Evolutionary conservation across 2,888 invertebrate species (phyloP), one percentile per base, ranked within the genome.

Genomic region (Dorcus parallelipipedus): DNA sequence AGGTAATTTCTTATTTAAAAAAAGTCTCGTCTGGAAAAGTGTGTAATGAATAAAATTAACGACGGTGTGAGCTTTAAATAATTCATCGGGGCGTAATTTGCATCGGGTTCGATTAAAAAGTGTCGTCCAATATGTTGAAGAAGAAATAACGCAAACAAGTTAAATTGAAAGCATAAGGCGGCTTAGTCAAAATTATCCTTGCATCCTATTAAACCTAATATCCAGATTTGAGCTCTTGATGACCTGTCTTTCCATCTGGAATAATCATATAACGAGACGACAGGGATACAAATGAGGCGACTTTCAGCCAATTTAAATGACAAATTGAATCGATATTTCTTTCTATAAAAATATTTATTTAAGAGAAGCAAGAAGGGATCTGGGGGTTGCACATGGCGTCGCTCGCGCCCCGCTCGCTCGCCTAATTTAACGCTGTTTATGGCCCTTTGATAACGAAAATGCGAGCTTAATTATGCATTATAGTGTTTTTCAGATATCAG

Each of bases 271-370:
- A 76, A 78, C 75, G 72, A 76, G 77, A 73, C 73, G 78, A 77
- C 76, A 77, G 75, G 72, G 71, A 73, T 76, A 78, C 72, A 77
- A 78, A 78, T 77, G 77, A 74, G 75, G 73, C 72, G 76, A 76
- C 76, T 77, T 76, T 71, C 71, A 74, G 76, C 78, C 77, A 78
- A 78, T 78, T 78, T 78, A 76, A 76, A 75, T 78, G 78, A 78
- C 71, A 76, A 77, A 78, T 77, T 76, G 77, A 70, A 75, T 75
- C 77, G 73, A 78, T 78, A 77, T 78, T 78, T 78, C 78, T 76
- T 78, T 75, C 75, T 76, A 75, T 77, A 76, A 77, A 78, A 77
- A 78, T 78, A 77, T 78, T 78, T 78, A 77, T 78, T 76, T 73
- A 77, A 77, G 75, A 64, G 61, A 58, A 60, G 54, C 57, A 57